Evolutionary conservation across 2,113 vertebrate species (phyloP), one percentile per base, ranked within the genome.

Genomic region (Festucalex cinctus): DNA sequence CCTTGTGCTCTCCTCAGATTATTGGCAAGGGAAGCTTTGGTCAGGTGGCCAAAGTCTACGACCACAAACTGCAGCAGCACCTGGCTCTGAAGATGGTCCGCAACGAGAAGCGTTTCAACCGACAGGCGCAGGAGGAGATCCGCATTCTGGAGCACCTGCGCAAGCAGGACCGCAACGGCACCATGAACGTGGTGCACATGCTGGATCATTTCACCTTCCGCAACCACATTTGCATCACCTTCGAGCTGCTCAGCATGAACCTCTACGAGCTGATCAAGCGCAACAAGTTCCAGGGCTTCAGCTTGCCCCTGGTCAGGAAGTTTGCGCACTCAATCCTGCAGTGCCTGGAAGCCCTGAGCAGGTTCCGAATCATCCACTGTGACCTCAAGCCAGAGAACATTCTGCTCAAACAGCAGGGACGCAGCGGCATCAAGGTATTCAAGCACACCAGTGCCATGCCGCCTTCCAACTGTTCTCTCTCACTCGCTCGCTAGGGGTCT

Each of bases 331-430:
- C 97, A 22, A 98, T 99, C 75, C 81, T 99, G 88, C 97, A 98
- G 78, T 99, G 95, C 56, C 82, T 99, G 87, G 97, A 98, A 39
- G 94, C 94, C 0, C 91, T 99, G 63, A 94, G 93, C 69, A 89
- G 90, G 65, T 95, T 97, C 80, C 92, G 95, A 77, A 99, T 99
- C 83, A 99, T 99, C 84, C 97, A 99, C 91, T 99, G 97, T 68
- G 97, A 99, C 88, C 93, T 99, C 69, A 99, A 99, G 80, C 97
- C 97, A 1, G 97, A 99, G 81, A 99, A 99, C 65, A 99, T 99
- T 85, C 92, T 99, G 53, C 93, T 99, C 3, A 99, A 99, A 62
- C 97, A 99, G 83, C 96, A 96, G 39, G 97, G 97, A 4, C 94
- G 95, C 68, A 98, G 97, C 7, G 97, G 96, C 37, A 99, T 98